Percentiles rank a stretch among this genome's conserved stretches.
Conservation (phyloP, 2,113 vertebrate species). For the Oxygymnocypris stewartii region DNA sequence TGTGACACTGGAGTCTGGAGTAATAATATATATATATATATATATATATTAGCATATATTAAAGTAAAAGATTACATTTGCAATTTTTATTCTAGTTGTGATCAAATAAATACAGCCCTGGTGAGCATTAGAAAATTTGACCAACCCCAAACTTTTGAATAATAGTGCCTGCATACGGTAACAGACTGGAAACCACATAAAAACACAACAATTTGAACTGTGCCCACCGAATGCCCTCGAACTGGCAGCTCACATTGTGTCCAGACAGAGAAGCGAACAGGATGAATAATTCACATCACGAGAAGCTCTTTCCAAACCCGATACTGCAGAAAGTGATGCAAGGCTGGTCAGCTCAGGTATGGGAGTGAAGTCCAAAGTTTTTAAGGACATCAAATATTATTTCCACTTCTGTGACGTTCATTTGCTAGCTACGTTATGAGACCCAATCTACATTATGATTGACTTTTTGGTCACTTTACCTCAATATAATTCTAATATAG, state of each 20-base stretch:
- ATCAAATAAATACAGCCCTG: no score
- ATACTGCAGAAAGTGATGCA: conserved; percentile 9
- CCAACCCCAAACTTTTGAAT: no score
- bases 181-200: no score
- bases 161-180: no score
- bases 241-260: neutral
- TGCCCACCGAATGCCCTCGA: neutral
- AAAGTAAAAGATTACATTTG: no score
- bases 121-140: no score
- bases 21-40: no score
- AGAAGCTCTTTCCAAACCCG: conserved; percentile 43
- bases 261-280: conserved; percentile 23
- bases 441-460: neutral
- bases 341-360: conserved; percentile 2
- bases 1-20: no score
- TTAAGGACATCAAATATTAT: neutral
- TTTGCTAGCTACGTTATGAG: neutral
- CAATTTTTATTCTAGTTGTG: no score
- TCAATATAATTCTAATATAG: neutral
- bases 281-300: conserved; percentile 50
- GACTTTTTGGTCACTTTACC: neutral
- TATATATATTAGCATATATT: no score
- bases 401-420: neutral
- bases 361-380: neutral
- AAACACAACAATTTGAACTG: neutral